A percentile compares a stretch with the other conserved stretches of the same genome.
These are phyloP conservation scores for Euspilapteryx auroguttella DNA, from an alignment of 2,888 invertebrate genomes.

Conservation along the genomic window DNA sequence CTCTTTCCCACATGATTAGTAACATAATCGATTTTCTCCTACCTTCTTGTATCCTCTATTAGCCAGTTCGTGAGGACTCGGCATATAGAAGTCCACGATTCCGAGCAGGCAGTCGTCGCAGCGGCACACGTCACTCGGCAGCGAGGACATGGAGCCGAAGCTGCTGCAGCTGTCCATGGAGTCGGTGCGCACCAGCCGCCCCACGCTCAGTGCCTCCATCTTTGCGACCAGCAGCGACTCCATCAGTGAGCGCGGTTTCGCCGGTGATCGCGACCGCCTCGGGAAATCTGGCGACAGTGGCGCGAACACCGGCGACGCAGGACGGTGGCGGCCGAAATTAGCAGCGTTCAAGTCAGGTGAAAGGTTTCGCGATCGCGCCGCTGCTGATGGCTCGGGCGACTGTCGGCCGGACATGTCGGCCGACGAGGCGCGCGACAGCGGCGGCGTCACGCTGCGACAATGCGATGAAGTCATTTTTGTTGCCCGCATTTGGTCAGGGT, in stretches of 20 bases:
- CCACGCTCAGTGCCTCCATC: slow-evolving; percentile 71
- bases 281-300: slow-evolving; percentile 49
- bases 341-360: slow-evolving; percentile 33
- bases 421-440: slow-evolving; percentile 47
- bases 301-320: slow-evolving; percentile 41
- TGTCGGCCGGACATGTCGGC: slow-evolving; percentile 26
- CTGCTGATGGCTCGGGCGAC: slow-evolving; percentile 43
- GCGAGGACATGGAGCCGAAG: slow-evolving; percentile 68
- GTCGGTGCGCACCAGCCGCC: slow-evolving; percentile 69
- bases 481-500: slow-evolving; percentile 44
- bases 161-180: slow-evolving; percentile 78
- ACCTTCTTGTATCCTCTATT: slow-evolving; percentile 66
- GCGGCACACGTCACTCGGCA: slow-evolving; percentile 74
- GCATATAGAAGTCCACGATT: slow-evolving; percentile 74
- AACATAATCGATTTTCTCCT: too few relatives aligned
- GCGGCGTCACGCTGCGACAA: slow-evolving; percentile 51
- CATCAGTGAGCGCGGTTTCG: slow-evolving; percentile 77
- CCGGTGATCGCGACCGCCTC: slow-evolving; percentile 47
- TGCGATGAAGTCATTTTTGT: slow-evolving; percentile 57
- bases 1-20: too few relatives aligned
- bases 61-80: slow-evolving; percentile 48
- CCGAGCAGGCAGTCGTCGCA: slow-evolving; percentile 85
- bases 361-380: slow-evolving; percentile 20
- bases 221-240: slow-evolving; percentile 79
- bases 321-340: slow-evolving; percentile 28